A percentile compares a stretch with the other conserved stretches of the same genome.
phyloP scores from a whole-genome alignment of 1,140 invertebrate species.

The Carposina sasakii region DNA sequence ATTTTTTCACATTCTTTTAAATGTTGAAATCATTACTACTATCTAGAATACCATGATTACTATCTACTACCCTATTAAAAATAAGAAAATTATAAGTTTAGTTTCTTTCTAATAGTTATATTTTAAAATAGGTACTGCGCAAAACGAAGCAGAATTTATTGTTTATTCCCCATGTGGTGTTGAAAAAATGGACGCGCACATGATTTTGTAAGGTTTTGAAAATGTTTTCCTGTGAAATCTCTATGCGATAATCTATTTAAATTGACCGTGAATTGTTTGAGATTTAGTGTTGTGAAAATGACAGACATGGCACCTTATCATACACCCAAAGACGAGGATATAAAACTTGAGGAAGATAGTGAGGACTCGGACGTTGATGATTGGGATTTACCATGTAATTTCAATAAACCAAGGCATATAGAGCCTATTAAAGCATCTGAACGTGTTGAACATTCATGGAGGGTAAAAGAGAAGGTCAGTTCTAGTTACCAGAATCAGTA shows the following conservation, averaged over 20 bases:
- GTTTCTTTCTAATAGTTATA: too few species aligned
- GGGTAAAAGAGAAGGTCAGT: conserved; percentile 91
- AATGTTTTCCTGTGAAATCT: conserved; percentile 50
- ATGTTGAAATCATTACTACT: too few species aligned
- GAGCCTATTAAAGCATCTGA: conserved; percentile 84
- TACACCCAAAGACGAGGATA: conserved; percentile 60
- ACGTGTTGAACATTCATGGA: conserved; percentile 85
- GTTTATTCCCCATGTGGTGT: conserved; percentile 64
- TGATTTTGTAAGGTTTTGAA: conserved; percentile 51
- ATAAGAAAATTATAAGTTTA: too few species aligned
- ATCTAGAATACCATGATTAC: too few species aligned
- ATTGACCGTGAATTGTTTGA: conserved; percentile 34
- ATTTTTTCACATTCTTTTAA: too few species aligned
- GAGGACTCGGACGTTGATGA: conserved; percentile 85
- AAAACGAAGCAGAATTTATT: conserved; percentile 31
- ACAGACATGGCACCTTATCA: conserved; percentile 70
- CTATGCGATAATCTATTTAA: conserved; percentile 38
- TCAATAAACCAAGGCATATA: conserved; percentile 80
- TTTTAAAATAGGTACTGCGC: conserved; percentile 22
- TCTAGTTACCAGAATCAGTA: too few species aligned
- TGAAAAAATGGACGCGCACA: conserved; percentile 66
- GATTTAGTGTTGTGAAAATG: conserved; percentile 60
- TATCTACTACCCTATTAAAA: too few species aligned
- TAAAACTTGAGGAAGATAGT: conserved; percentile 84
- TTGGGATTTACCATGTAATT: conserved; percentile 78